Percentiles rank a stretch among this genome's conserved stretches.
Conservation (phyloP, 2,888 invertebrate genomes). For the Macaria notata region DNA sequence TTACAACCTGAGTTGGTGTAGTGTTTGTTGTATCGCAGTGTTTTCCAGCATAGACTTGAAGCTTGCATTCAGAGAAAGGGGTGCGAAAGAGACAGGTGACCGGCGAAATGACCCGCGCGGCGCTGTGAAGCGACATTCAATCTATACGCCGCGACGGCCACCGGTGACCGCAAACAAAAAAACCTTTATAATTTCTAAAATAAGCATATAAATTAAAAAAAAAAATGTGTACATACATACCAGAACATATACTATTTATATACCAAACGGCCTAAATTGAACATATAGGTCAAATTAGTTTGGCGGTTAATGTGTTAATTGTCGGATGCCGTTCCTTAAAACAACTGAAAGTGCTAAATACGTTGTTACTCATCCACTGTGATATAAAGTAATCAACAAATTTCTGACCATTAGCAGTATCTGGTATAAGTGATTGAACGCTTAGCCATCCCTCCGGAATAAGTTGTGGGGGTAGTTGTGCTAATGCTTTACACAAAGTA, state of each 20-base stretch:
- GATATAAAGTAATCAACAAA: background rate
- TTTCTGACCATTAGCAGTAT: background rate
- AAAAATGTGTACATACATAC: background rate
- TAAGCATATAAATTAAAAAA: conserved; percentile 2
- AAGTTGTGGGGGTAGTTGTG: background rate
- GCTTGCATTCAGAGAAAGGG: conserved; percentile 10
- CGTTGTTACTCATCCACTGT: background rate
- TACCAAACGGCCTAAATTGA: background rate
- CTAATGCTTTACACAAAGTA: background rate
- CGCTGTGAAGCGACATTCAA: conserved; percentile 3
- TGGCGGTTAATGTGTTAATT: background rate
- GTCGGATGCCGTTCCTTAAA: background rate
- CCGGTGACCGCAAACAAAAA: conserved; percentile 1
- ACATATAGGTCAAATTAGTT: background rate
- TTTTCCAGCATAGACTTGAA: conserved; percentile 24
- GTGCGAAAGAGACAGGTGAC: conserved; percentile 1
- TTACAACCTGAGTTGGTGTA: conserved; percentile 5
- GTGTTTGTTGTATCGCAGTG: conserved; percentile 33
- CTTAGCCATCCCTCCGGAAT: background rate
- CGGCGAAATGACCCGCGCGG: conserved; percentile 5
- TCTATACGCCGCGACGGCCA: background rate
- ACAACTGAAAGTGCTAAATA: conserved; percentile 1
- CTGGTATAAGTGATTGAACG: background rate
- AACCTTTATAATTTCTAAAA: conserved; percentile 5
- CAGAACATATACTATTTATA: background rate